Base-by-base conservation (phyloP, 30 jellyfish, hydroid and myxozoan genomes). In the Chrysaora quinquecirrha region DNA sequence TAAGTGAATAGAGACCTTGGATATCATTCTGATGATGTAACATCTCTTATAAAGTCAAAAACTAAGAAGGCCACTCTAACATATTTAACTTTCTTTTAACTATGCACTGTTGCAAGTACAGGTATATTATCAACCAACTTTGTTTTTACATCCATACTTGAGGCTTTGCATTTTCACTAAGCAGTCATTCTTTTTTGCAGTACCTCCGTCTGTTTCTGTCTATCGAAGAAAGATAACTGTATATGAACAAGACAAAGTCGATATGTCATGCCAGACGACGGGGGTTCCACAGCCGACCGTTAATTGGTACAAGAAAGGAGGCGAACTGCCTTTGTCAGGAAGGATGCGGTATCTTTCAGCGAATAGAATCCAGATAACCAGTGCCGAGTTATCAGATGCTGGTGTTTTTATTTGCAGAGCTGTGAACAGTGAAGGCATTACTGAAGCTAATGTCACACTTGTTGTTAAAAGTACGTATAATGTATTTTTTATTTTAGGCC, bases 401-500 rank as follows among this genome's bases (percentile, higher is more conserved):
- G 97, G 96, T 24, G 69, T 43, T 19, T 93, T 62, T 70, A 82
- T 84, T 33, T 93, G 98, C 77, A 74, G 84, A 49, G 98, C 94
- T 65, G 64, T 43, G 25, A 89, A 89, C 48, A 63, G 80, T 30
- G 93, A 89, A 63, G 98, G 98, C 20, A 70, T 87, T 61, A 83
- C 96, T 10, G 87, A 75, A 16, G 87, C 68, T 29, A 81, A 73
- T 32, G 84, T 85, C 7, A 76, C 94, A 9, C 85, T 93, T 30
- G 75, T 79, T 63, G 95, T 86, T 24, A 78, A 70, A 74, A 85
- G 98, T 93, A 48, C 4, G 97, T 58, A 30, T 70, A 6, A 3
- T 28, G 7, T n/a, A 29, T 7, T 16, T 60, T 52, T 24, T 30
- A n/a, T n/a, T n/a, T n/a, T n/a, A n/a, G n/a, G n/a, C n/a, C n/a